Evolutionary conservation across 1,140 invertebrate species (phyloP), one percentile per base, ranked within the genome.

Genomic region (Ladona fulva): DNA sequence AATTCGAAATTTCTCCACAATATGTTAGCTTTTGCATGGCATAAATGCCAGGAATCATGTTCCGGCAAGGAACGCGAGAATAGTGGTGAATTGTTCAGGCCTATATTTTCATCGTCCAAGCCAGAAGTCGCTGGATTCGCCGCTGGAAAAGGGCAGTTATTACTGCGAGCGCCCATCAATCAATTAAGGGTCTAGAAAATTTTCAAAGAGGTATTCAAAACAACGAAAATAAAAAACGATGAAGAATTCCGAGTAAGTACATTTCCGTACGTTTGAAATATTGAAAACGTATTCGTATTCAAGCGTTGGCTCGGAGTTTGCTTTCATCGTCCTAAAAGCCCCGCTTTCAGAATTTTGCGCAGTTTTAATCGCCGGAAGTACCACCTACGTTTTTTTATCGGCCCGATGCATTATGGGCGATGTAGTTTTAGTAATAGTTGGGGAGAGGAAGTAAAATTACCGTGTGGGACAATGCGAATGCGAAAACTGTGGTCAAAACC

Each of bases 321-420:
- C 52, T 66, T 66, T 66, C n/a, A 16, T 19, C n/a, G 14, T 12
- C 3, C 3, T 66, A 12, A 66, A 66, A 66, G n/a, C 12, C n/a
- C 14, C 52, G 52, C n/a, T 19, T 66, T 66, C 52, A 66, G 52
- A 66, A 16, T 66, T 66, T 66, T 66, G 52, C 52, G 52, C 3
- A 66, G 52, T 66, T 66, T 66, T 66, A 66, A 66, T 66, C 52
- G 52, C 3, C 52, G 52, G 52, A 66, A 66, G 52, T 66, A 66
- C 52, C 29, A 12, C 1, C 52, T 12, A 12, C 52, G 12, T 66
- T 66, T 19, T 66, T 66, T 12, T 52, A 11, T 52, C 10, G 19
- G 19, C 44, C 19, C 44, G 5, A 22, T 66, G 52, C 52, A 66
- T 66, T 66, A 66, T 12, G 52, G 52, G 52, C 19, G 19, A 52